A percentile compares a stretch with the other conserved stretches of the same genome.
phyloP scores from a whole-genome alignment of 2,797 vertebrate species.

The Echeneis naucrates region DNA sequence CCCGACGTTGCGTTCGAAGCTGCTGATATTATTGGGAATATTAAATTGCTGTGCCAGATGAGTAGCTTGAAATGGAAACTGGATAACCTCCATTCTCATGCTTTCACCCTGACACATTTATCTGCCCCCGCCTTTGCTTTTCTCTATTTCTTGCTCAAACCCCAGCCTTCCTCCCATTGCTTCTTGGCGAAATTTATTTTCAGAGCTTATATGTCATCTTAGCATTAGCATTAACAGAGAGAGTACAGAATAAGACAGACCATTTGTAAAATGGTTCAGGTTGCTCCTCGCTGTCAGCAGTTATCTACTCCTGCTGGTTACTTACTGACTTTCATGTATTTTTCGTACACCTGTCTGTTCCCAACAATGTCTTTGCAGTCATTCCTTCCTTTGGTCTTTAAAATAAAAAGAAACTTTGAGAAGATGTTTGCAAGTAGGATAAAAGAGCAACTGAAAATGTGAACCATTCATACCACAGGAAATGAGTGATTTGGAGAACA shows the following conservation, averaged over 20 bases:
- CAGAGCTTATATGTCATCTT: conserved; percentile 26
- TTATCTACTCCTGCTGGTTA: too few species aligned
- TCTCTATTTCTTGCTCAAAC: conserved; percentile 36
- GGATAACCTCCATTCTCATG: conserved; percentile 62
- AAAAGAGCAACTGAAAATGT: conserved; percentile 61
- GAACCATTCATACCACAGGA: conserved; percentile 67
- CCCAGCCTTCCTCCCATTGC: conserved; percentile 18
- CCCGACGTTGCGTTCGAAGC: conserved; percentile 65
- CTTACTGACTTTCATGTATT: conserved; percentile 41
- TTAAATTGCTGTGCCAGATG: conserved; percentile 77
- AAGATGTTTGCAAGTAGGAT: conserved; percentile 51
- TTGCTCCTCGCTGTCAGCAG: neutral
- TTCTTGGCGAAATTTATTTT: conserved; percentile 30
- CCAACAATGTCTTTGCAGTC: conserved; percentile 52
- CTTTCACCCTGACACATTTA: conserved; percentile 45
- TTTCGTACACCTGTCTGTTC: conserved; percentile 46
- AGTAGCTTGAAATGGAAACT: conserved; percentile 78
- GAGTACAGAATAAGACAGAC: conserved; percentile 10
- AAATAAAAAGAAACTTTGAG: conserved; percentile 50
- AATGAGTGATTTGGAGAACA: conserved; percentile 63
- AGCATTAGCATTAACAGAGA: conserved; percentile 19
- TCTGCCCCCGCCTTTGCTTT: conserved; percentile 18
- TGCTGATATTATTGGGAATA: conserved; percentile 81
- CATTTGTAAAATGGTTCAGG: conserved; percentile 29
- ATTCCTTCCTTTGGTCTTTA: conserved; percentile 52